Base-by-base conservation (phyloP, 2,888 invertebrate species). In the Dolomedes plantarius region DNA sequence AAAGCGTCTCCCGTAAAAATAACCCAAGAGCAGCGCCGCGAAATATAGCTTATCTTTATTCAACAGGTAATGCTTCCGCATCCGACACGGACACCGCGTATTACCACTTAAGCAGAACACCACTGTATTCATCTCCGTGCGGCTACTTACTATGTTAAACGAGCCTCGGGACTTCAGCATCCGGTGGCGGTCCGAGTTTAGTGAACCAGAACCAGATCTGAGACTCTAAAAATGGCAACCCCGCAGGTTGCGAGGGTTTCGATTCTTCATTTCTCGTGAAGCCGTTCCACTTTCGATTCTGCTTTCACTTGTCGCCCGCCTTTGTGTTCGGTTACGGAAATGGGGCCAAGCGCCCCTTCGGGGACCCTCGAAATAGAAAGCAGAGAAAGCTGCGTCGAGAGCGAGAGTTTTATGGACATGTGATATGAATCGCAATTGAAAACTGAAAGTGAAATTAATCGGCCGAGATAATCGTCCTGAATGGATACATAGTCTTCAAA, bases 151-250 rank as follows among this genome's bases (percentile, higher is more conserved):
- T n/a, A n/a, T 9, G 36, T 36, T 7, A 36, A 36, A 36, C 36
- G 9, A 36, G 36, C 36, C 36, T 36, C 36, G 36, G 9, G 36
- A 36, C 36, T 36, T 46, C 56, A 23, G 56, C 23, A 56, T 56
- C 56, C 56, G 56, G 56, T 23, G 56, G 3, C 23, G 56, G 65
- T 62, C 32, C 23, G 64, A 64, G 82, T 83, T 83, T 83, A 65
- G 46, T 83, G 82, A 83, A 83, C 82, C 82, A 83, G 76, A 78
- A 72, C 83, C 46, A 69, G 73, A 67, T 65, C 56, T 19, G 56
- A 2, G 3, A n/a, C n/a, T 56, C 56, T 23, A 56, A 23, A 56
- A 56, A 23, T 56, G 23, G 56, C 23, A 19, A 23, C 19, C 23
- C 56, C 56, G 23, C 5, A 56, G 23, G 56, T 56, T 5, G 23